phyloP scores from a whole-genome alignment of 2,888 invertebrate genomes.

The Napeogenes sylphis region DNA sequence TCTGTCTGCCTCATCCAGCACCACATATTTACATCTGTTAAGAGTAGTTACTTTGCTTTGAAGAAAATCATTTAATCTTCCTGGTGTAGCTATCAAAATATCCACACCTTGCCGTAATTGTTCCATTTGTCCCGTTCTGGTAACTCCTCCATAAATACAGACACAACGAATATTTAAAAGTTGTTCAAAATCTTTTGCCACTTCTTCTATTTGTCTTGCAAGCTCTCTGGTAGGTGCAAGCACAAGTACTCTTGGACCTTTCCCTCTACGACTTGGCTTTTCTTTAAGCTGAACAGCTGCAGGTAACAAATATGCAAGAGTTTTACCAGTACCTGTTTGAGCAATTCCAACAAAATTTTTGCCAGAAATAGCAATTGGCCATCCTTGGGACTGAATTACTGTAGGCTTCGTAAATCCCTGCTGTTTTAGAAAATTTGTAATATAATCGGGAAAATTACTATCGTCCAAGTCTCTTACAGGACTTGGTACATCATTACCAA shows the following conservation, averaged over 20 bases:
- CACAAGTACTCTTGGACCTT: slow-evolving; percentile 89
- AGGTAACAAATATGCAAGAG: slow-evolving; percentile 86
- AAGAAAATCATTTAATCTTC: slow-evolving; percentile 89
- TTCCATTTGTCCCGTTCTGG: slow-evolving; percentile 81
- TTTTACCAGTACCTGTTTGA: slow-evolving; percentile 88
- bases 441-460: slow-evolving; percentile 84
- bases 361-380: slow-evolving; percentile 89
- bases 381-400: slow-evolving; percentile 89
- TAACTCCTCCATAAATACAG: slow-evolving; percentile 93
- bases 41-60: slow-evolving; percentile 83
- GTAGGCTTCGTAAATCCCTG: slow-evolving; percentile 86
- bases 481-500: slow-evolving; percentile 83
- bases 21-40: slow-evolving; percentile 86
- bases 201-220: slow-evolving; percentile 87
- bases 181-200: slow-evolving; percentile 86
- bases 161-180: slow-evolving; percentile 84
- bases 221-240: slow-evolving; percentile 88
- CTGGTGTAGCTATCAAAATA: slow-evolving; percentile 92
- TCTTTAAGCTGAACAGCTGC: slow-evolving; percentile 90
- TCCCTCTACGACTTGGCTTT: slow-evolving; percentile 82
- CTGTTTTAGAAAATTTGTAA: slow-evolving; percentile 78
- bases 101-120: slow-evolving; percentile 85
- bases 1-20: slow-evolving; percentile 93
- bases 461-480: slow-evolving; percentile 87
- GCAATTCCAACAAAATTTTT: slow-evolving; percentile 91